Evolutionary conservation across 2,113 vertebrate genomes (phyloP).

Genomic region (Hippocampus comes): DNA sequence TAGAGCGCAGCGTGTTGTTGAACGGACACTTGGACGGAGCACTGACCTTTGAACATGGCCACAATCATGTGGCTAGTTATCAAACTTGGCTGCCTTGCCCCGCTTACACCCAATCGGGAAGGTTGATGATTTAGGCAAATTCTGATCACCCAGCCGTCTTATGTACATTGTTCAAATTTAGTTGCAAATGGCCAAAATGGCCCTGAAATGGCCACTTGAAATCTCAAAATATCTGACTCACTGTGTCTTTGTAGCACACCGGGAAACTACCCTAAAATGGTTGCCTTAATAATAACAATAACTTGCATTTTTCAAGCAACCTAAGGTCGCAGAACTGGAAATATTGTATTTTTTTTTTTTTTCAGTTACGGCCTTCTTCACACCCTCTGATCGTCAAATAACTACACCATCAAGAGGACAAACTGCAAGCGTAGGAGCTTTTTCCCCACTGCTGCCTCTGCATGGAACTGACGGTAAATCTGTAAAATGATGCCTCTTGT

Average conservation of each 20-base stretch:
- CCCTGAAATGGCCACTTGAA: not conserved
- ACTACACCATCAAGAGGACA: conserved; percentile 11
- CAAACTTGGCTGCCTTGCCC: too few species aligned
- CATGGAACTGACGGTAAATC: conserved; percentile 2
- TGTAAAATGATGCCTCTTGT: conserved; percentile 24
- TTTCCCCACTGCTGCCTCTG: not conserved
- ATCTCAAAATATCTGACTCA: not conserved
- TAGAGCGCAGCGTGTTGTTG: not conserved
- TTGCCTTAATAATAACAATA: too few species aligned
- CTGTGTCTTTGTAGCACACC: not conserved
- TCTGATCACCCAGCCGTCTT: too few species aligned
- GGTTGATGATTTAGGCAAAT: not conserved
- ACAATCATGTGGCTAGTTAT: too few species aligned
- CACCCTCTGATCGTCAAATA: conserved; percentile 49
- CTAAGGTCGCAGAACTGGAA: too few species aligned
- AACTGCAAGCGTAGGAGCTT: conserved; percentile 12
- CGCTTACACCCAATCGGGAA: not conserved
- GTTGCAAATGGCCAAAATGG: not conserved
- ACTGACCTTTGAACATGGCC: not conserved
- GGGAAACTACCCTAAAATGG: too few species aligned
- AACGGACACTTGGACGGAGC: not conserved
- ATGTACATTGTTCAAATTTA: too few species aligned
- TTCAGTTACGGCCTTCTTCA: not conserved
- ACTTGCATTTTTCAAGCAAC: too few species aligned
- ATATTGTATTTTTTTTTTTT: too few species aligned